phyloP scores from a whole-genome alignment of 2,888 invertebrate species.

The Drosophila merina region DNA sequence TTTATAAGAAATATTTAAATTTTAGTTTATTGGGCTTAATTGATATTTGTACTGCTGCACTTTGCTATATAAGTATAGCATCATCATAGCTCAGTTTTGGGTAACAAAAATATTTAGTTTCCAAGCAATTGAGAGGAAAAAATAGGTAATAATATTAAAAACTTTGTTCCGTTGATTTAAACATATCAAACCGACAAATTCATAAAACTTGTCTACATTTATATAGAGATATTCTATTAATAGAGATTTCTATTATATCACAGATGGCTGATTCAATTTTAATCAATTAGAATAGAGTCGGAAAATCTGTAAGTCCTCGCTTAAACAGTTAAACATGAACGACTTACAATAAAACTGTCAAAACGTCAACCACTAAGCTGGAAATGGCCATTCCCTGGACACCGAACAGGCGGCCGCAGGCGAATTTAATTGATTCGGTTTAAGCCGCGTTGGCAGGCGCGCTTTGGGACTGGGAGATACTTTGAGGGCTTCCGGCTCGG shows the following conservation, averaged over 20 bases:
- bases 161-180: too few species aligned
- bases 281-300: slow-evolving; percentile 11
- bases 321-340: slow-evolving; percentile 11
- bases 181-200: too few species aligned
- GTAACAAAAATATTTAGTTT: too few species aligned
- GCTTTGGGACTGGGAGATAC: slow-evolving; percentile 24
- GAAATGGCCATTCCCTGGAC: slow-evolving; percentile 16
- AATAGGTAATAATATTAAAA: too few species aligned
- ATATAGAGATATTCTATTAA: too few species aligned
- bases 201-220: too few species aligned
- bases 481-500: slow-evolving; percentile 29
- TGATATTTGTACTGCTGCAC: too few species aligned
- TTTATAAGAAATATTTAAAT: too few species aligned
- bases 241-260: background rate
- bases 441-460: slow-evolving; percentile 55
- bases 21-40: too few species aligned
- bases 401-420: slow-evolving; percentile 44
- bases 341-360: slow-evolving; percentile 68
- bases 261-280: slow-evolving; percentile 7
- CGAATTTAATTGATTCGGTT: slow-evolving; percentile 66
- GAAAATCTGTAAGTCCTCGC: slow-evolving; percentile 10
- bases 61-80: too few species aligned
- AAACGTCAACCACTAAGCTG: slow-evolving; percentile 61
- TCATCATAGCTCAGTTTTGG: too few species aligned
- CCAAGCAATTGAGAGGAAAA: too few species aligned